Base-by-base conservation (phyloP, 2,888 invertebrate genomes). In the Melitaea athalia region DNA sequence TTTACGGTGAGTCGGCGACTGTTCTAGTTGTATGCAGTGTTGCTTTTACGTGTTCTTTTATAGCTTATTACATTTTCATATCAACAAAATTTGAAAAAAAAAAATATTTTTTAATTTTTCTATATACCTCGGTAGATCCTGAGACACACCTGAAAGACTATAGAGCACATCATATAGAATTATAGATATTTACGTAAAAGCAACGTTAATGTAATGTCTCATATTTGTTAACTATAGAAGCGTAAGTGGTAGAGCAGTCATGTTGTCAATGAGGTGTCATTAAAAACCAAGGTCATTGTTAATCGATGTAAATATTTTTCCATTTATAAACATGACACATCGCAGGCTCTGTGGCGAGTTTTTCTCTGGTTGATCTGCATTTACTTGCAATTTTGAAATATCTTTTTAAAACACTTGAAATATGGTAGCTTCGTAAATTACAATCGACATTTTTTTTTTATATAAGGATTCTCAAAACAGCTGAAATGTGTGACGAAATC, bases 311-410 rank as follows among this genome's bases (percentile, higher is more conserved):
- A 63, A 72, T 68, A 72, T 62, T 69, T 70, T 72, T 64, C 74
- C 72, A 59, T 72, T 74, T 68, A 70, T 70, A 73, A 68, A 69
- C 66, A 64, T 74, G 75, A 73, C 69, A 53, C 53, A 31, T 33
- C 33, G 14, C 0, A 4, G 11, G 31, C 53, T 12, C 11, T 53
- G 11, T 53, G 53, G 11, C 53, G 14, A 24, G n/a, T 53, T 53
- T 33, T 11, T 33, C 33, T 31, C 53, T 53, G 33, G 14, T 31
- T 12, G 6, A 24, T 53, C 31, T 12, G 7, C 53, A 49, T 4
- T 3, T 53, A 53, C 14, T 31, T 53, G 33, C 53, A 53, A 53
- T 53, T 53, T 53, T 31, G 14, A 14, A 14, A n/a, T n/a, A 49
- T 49, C 2, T 6, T n/a, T 6, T n/a, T 49, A 14, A 49, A n/a